Evolutionary conservation across 2,113 vertebrate genomes (phyloP), one percentile per base, ranked within the genome.

Genomic region (Dermatemys mawii): DNA sequence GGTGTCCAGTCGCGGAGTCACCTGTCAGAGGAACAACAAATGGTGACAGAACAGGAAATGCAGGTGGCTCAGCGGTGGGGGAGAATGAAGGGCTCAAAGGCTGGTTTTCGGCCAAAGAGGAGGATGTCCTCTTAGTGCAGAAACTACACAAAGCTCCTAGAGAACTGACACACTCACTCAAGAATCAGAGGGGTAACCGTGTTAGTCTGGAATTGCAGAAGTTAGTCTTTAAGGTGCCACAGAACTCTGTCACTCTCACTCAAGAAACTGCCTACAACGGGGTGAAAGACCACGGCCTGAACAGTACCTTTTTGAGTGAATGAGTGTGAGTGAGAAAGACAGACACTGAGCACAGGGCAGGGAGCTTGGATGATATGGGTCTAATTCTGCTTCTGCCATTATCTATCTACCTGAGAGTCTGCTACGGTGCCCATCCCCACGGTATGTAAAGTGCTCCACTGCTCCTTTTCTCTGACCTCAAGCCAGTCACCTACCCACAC

Each of bases 1-100:
- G 1, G 99, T 99, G 97, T 99, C 99, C 96, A 99, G 97, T 5
- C 99, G 99, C 0, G 98, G 98, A 1, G 99, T 99, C 85, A 99
- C 98, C 99, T 99, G 90, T 6, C 3, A 55, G 44, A 75, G 41
- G 63, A 75, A 11, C 11, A 84, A 19, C 17, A 0, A 46, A 75
- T 11, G 29, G 50, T 11, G 24, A 14, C 29, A 6, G 29, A 13
- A 11, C 63, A 29, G 41, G 9, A 29, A 48, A 38, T 11, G 6
- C 19, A n/a, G 17, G 13, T 12, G 29, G 10, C 57, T 55, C n/a
- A 51, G 76, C 55, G 24, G 35, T 13, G 5, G 32, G 29, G 48
- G 32, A 38, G 11, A 49, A 73, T 22, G 27, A 63, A 46, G 63
- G 21, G 54, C 24, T 49, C 46, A 76, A 48, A 50, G 50, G 29